Conservation (phyloP, 2,797 vertebrate genomes). For the Enteromius mattozi region DNA sequence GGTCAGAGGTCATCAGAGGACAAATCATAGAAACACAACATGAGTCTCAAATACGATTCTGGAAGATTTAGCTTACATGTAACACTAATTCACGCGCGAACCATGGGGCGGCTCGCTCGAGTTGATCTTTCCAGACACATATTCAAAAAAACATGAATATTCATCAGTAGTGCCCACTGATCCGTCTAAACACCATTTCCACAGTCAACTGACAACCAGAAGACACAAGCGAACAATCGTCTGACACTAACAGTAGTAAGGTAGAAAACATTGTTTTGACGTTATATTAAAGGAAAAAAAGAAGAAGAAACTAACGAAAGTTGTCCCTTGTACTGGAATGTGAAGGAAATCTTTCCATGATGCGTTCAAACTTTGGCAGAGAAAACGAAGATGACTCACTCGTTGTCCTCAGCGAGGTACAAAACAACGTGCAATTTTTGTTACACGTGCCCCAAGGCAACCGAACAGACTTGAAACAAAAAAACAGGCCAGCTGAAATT, state of each 20-base stretch:
- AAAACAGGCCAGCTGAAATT: conserved; percentile 42
- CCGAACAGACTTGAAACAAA: conserved; percentile 40
- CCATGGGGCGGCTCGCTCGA: conserved; percentile 3
- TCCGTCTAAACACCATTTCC: conserved; percentile 40
- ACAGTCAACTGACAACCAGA: conserved; percentile 46
- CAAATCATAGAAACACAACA: conserved; percentile 47
- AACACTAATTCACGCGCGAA: conserved; percentile 27
- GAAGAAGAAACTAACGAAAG: background rate
- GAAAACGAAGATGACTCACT: conserved; percentile 57
- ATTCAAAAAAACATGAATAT: conserved; percentile 45
- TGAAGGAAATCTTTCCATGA: conserved; percentile 44
- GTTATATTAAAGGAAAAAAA: conserved; percentile 44
- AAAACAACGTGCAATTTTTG: conserved; percentile 17
- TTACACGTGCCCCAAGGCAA: conserved; percentile 34
- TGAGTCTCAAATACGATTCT: conserved; percentile 50
- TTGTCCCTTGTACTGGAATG: conserved; percentile 33
- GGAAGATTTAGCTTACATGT: conserved; percentile 42
- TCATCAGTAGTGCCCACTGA: conserved; percentile 32
- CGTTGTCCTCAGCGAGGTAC: conserved; percentile 54
- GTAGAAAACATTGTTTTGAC: conserved; percentile 55
- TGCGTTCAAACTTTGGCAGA: conserved; percentile 69
- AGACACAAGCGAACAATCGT: conserved; percentile 52
- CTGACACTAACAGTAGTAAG: conserved; percentile 41
- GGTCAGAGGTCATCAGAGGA: conserved; percentile 37
- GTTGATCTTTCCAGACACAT: conserved; percentile 35